A percentile compares a stretch with the other conserved stretches of the same genome.
These are phyloP conservation scores for Falco punctatus DNA, from an alignment of 2,113 vertebrate genomes.

Conservation along the genomic window DNA sequence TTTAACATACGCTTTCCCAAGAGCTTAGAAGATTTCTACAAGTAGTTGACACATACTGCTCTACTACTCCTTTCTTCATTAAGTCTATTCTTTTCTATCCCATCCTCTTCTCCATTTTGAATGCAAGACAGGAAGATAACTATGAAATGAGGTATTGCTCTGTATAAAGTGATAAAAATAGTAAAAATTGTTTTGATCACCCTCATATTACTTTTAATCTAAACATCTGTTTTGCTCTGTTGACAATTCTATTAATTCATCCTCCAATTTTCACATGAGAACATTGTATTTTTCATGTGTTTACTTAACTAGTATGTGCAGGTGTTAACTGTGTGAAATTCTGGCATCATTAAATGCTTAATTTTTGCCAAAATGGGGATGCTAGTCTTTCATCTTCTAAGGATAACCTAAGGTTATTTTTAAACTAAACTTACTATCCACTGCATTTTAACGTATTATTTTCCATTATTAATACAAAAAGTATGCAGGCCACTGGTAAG, in stretches of 20 bases:
- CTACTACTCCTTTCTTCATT: neutral
- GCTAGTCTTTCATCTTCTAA: constrained; percentile 39
- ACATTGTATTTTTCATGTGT: constrained; percentile 36
- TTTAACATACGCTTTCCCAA: neutral
- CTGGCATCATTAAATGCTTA: neutral
- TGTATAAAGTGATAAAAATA: constrained; percentile 47
- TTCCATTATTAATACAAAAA: constrained; percentile 58
- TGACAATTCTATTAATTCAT: constrained; percentile 62
- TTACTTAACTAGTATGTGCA: constrained; percentile 23
- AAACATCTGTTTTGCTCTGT: constrained; percentile 48
- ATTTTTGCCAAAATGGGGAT: constrained; percentile 22
- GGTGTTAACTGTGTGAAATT: constrained; percentile 59
- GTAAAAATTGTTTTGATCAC: neutral
- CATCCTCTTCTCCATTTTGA: constrained; percentile 33
- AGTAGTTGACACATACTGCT: neutral
- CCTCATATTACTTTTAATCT: constrained; percentile 41
- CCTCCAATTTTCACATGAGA: constrained; percentile 57
- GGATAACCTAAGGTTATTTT: constrained; percentile 71
- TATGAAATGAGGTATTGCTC: constrained; percentile 34
- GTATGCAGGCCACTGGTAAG: constrained; percentile 19
- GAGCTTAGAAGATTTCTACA: neutral
- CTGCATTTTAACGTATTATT: constrained; percentile 57
- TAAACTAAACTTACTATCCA: constrained; percentile 55
- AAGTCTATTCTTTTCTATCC: neutral
- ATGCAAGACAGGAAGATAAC: constrained; percentile 17